Percentiles rank a stretch among this genome's conserved stretches.
phyloP scores from a whole-genome alignment of 2,888 invertebrate genomes.

The Abscondita cerata region DNA sequence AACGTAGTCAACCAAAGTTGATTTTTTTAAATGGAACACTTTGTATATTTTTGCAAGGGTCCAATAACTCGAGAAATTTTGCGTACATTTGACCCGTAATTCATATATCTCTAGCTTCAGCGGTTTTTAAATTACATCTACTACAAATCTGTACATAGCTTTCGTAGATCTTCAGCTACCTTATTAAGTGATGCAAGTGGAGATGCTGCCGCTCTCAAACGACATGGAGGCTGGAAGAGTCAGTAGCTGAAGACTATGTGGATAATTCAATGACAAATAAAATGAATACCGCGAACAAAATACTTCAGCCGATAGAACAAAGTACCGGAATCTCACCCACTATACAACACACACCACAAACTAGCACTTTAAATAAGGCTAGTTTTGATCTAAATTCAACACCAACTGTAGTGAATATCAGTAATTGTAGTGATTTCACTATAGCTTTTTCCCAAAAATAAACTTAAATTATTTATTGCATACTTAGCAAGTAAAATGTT shows the following conservation, averaged over 20 bases:
- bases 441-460: background rate
- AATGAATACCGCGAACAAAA: background rate
- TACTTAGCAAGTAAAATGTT: background rate
- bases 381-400: conserved; percentile 2
- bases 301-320: background rate
- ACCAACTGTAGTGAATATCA: background rate
- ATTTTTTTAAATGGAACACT: background rate
- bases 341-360: background rate
- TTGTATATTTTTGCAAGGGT: too few relatives aligned
- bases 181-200: too few relatives aligned
- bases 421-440: background rate
- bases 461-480: too few relatives aligned
- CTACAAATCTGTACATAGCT: too few relatives aligned
- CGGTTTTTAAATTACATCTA: too few relatives aligned
- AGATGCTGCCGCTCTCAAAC: too few relatives aligned
- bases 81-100: too few relatives aligned
- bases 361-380: background rate
- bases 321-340: background rate
- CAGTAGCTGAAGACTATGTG: too few relatives aligned
- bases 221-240: too few relatives aligned
- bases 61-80: too few relatives aligned
- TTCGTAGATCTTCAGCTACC: too few relatives aligned
- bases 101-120: too few relatives aligned
- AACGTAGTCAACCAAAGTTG: background rate
- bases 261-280: background rate